Conservation (phyloP, 2,113 vertebrate genomes). For the Microcebus jonahi region DNA sequence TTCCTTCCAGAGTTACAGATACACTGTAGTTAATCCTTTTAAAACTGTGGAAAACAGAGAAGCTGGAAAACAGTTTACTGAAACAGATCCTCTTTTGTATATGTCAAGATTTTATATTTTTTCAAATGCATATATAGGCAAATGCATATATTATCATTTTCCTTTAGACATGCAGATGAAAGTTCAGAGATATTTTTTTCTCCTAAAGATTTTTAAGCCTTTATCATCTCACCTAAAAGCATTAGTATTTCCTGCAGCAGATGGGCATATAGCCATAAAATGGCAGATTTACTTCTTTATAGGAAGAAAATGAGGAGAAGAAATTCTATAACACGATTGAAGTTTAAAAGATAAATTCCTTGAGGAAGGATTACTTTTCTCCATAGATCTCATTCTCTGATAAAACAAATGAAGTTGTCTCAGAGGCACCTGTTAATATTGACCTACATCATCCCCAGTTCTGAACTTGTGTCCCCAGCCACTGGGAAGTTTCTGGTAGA, state of each 20-base stretch:
- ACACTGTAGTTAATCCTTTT: not conserved
- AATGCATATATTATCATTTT: not conserved
- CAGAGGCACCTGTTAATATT: constrained; percentile 26
- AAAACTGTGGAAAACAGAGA: not conserved
- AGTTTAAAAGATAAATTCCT: constrained; percentile 53
- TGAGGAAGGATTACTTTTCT: constrained; percentile 36
- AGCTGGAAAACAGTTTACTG: not conserved
- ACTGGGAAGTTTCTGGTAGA: constrained; percentile 50
- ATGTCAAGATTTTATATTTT: constrained; percentile 38
- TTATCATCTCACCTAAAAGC: constrained; percentile 53
- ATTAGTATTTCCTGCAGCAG: constrained; percentile 29
- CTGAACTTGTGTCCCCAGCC: constrained; percentile 40
- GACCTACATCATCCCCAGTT: constrained; percentile 10
- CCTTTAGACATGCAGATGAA: constrained; percentile 15
- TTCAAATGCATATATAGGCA: not conserved
- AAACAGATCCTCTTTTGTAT: not conserved
- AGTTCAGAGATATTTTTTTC: constrained; percentile 20
- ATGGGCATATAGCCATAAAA: not conserved
- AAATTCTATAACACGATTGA: not conserved
- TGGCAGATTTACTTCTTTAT: constrained; percentile 33
- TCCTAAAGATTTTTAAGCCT: constrained; percentile 34
- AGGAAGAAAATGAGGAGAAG: constrained; percentile 58
- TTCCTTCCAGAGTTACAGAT: not conserved
- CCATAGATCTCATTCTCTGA: constrained; percentile 36
- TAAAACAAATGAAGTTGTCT: constrained; percentile 62